A percentile compares a stretch with the other conserved stretches of the same genome.
phyloP scores from a whole-genome alignment of 2,888 invertebrate genomes.

The Eledone cirrhosa region DNA sequence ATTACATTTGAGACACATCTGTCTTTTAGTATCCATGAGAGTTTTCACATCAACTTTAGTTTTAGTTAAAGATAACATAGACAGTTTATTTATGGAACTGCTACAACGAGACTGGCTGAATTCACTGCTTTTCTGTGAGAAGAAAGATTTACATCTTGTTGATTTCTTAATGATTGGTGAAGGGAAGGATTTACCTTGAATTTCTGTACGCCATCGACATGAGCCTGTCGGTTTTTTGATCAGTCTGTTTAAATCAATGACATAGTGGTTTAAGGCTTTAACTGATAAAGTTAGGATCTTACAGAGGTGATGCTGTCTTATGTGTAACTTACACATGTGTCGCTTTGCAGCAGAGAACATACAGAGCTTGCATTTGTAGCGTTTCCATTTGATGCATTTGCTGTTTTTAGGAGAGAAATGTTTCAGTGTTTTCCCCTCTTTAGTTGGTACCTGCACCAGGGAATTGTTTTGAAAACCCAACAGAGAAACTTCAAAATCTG shows the following conservation, averaged over 20 bases:
- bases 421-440: no score
- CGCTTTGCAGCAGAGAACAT: neutral
- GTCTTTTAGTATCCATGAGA: neutral
- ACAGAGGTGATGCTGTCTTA: neutral
- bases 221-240: neutral
- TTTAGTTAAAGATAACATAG: neutral
- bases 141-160: no score
- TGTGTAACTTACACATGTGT: neutral
- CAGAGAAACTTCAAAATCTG: no score
- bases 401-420: no score
- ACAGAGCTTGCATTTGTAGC: slow-evolving; percentile 15
- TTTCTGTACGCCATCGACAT: neutral
- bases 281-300: neutral
- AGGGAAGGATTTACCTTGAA: no score
- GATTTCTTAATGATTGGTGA: no score
- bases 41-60: neutral
- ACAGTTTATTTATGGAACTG: neutral
- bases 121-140: no score
- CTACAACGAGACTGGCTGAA: neutral
- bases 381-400: neutral
- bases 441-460: no score
- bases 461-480: no score
- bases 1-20: neutral
- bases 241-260: neutral
- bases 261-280: neutral